Percentiles rank a stretch among this genome's conserved stretches.
These are phyloP conservation scores for Peromyscus maniculatus DNA, from an alignment of 2,113 vertebrate genomes.

Conservation along the genomic window DNA sequence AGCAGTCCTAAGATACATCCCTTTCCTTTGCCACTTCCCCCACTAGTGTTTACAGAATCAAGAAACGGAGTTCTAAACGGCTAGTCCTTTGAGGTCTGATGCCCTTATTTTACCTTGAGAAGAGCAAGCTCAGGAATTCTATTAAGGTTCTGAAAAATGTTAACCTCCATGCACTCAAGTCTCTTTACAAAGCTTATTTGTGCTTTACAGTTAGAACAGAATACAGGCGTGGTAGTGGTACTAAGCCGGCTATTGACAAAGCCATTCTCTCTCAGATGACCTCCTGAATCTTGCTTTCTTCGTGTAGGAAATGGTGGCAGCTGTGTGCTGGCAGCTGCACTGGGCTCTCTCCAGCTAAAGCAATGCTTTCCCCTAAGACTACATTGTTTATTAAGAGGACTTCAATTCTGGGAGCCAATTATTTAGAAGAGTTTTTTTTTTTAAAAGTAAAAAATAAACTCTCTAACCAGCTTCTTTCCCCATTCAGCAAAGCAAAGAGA, in stretches of 20 bases:
- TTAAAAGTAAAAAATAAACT: background rate
- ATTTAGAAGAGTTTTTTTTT: background rate
- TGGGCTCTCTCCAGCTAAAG: constrained; percentile 58
- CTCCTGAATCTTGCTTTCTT: constrained; percentile 51
- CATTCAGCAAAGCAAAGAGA: background rate
- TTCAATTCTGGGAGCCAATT: constrained; percentile 24
- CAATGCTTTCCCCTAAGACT: constrained; percentile 36
- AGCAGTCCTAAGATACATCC: background rate
- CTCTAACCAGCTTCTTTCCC: constrained; percentile 14
- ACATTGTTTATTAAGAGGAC: constrained; percentile 54
- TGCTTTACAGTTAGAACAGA: background rate
- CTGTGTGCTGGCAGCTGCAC: constrained; percentile 27
- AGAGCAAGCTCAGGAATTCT: constrained; percentile 66
- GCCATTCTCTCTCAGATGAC: constrained; percentile 59
- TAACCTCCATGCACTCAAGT: background rate
- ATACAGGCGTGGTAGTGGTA: background rate
- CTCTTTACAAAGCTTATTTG: constrained; percentile 51
- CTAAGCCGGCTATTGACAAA: constrained; percentile 41
- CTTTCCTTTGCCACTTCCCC: constrained; percentile 10
- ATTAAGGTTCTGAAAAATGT: constrained; percentile 69
- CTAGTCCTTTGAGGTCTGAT: background rate
- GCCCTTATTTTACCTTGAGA: constrained; percentile 33
- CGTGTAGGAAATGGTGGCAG: constrained; percentile 13
- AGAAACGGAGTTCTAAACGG: background rate
- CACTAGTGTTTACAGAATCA: constrained; percentile 2